Evolutionary conservation across 1,140 invertebrate genomes (phyloP), one percentile per base, ranked within the genome.

Genomic region (Cyclina sinensis): DNA sequence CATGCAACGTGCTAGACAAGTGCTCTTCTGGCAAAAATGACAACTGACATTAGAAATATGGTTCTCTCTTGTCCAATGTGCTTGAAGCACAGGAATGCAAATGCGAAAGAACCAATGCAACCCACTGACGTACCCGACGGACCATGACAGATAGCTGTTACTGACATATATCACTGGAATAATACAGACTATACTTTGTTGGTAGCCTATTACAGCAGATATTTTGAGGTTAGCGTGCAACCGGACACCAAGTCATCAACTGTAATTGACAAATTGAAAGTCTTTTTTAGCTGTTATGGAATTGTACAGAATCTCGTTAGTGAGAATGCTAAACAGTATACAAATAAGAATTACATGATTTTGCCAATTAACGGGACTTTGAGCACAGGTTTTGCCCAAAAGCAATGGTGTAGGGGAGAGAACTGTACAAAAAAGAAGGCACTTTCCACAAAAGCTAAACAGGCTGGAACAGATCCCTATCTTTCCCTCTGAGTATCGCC

Each of bases 81-180:
- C 32, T 32, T 73, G 5, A 27, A 73, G 68, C 27, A 32, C 35
- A 73, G 7, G 30, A 62, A 62, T 18, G 57, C 57, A 7, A 24
- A 62, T 18, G 57, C 57, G 21, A 73, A 32, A 73, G 35, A 73
- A 39, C 27, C 68, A 35, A 11, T 37, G 68, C 68, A 39, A 11
- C 35, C 68, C 21, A 76, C 3, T 18, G 30, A 16, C 30, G n/a
- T 76, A 21, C 35, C 73, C 35, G 73, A 39, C 43, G 12, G 73
- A 43, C 73, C 35, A 43, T 76, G 73, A 37, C 35, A 76, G 35
- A 48, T 7, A 27, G 11, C 21, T 21, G 32, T 37, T 16, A 76
- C 73, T 48, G 73, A 76, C 37, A 43, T 76, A 76, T 76, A 43
- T 37, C 73, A 76, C 43, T 76, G 73, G 73, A 76, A 76, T 43